Percentiles rank a stretch among this genome's conserved stretches.
These are phyloP conservation scores for Sympetrum striolatum DNA, from an alignment of 2,888 invertebrate species.

Conservation along the genomic window DNA sequence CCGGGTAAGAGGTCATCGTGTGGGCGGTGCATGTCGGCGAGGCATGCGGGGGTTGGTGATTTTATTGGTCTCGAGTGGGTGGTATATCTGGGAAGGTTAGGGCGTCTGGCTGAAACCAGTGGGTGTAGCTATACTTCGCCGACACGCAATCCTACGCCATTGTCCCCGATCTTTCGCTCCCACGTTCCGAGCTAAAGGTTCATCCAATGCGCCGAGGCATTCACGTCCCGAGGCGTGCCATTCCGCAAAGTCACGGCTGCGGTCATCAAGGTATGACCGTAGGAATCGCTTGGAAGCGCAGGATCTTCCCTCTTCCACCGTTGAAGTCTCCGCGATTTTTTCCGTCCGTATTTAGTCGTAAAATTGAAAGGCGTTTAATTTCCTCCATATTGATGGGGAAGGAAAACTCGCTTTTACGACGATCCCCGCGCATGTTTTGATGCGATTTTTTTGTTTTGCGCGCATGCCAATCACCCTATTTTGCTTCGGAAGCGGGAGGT, in stretches of 20 bases:
- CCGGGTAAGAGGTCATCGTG: background rate
- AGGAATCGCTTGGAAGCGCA: background rate
- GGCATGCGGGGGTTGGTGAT: background rate
- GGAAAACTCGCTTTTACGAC: background rate
- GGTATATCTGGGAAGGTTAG: background rate
- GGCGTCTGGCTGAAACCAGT: background rate
- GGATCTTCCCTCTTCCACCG: background rate
- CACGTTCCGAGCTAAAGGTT: background rate
- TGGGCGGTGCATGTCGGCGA: background rate
- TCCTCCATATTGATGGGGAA: background rate
- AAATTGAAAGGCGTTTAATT: background rate
- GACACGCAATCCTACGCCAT: background rate
- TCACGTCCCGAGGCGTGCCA: background rate
- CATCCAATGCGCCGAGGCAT: background rate
- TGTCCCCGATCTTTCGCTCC: background rate
- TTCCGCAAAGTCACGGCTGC: background rate
- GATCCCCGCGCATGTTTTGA: no score
- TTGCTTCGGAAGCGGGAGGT: background rate
- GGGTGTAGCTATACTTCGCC: background rate
- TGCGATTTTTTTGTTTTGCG: no score
- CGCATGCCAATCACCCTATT: no score
- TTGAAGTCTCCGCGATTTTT: background rate
- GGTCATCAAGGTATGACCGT: background rate
- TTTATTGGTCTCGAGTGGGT: background rate
- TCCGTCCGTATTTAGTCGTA: background rate